Evolutionary conservation across 92 coral and sea anemone genomes (phyloP).

Genomic region (Palythoa heliodiscus): DNA sequence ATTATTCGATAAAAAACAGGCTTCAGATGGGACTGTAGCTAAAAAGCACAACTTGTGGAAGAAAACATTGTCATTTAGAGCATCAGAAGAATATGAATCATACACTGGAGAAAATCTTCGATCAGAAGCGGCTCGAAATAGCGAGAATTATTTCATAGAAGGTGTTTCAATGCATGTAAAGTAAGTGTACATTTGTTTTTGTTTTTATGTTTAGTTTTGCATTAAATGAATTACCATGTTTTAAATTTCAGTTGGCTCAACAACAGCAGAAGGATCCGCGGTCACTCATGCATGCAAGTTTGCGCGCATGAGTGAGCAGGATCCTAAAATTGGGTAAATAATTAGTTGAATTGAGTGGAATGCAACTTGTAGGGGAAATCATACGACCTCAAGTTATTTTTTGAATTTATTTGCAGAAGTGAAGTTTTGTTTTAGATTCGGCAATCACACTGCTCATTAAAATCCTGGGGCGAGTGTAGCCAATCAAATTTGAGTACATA

Average conservation of each 20-base stretch:
- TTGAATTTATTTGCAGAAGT: too few relatives aligned
- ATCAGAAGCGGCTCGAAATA: constrained; percentile 35
- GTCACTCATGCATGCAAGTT: not conserved
- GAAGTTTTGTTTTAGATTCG: too few relatives aligned
- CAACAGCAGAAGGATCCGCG: too few relatives aligned
- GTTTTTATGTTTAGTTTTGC: not conserved
- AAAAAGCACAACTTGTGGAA: constrained; percentile 36
- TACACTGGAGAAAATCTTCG: constrained; percentile 37
- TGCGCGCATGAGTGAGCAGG: not conserved
- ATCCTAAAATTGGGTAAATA: not conserved
- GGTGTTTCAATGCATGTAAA: constrained; percentile 88
- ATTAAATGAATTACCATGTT: not conserved
- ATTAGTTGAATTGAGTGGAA: too few relatives aligned
- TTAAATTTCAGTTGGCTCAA: not conserved
- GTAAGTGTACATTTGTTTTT: constrained; percentile 41
- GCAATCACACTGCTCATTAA: too few relatives aligned
- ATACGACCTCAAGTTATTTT: too few relatives aligned
- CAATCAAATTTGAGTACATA: too few relatives aligned
- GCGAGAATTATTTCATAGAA: constrained; percentile 76
- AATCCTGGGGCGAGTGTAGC: too few relatives aligned
- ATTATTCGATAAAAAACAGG: not conserved
- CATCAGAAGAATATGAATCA: constrained; percentile 35
- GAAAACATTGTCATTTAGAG: constrained; percentile 31
- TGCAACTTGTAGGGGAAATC: too few relatives aligned
- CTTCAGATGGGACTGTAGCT: constrained; percentile 8